phyloP scores from a whole-genome alignment of 2,797 vertebrate genomes.

The Halcyon smyrnensis region DNA sequence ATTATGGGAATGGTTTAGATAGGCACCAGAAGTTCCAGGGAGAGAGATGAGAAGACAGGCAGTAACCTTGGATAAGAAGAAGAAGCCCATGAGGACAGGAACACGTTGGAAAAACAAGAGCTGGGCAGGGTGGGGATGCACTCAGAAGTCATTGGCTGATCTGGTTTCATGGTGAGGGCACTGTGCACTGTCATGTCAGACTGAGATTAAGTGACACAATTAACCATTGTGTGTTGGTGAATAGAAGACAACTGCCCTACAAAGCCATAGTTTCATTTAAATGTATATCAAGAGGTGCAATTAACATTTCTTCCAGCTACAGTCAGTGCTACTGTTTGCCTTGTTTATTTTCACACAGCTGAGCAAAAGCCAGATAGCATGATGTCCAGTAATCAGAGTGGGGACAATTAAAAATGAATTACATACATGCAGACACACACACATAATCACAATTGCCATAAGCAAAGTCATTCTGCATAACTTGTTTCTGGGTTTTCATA shows the following conservation, averaged over 20 bases:
- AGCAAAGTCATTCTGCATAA: background rate
- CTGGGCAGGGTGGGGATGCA: no score
- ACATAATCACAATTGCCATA: background rate
- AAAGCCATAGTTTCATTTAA: background rate
- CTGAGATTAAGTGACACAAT: background rate
- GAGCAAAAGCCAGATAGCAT: background rate
- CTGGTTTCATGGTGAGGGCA: background rate
- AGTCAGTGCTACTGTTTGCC: background rate
- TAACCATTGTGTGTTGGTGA: background rate
- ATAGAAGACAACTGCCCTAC: background rate
- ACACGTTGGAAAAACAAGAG: background rate
- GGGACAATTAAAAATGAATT: background rate
- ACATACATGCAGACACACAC: background rate
- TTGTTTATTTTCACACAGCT: background rate
- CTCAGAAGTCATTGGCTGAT: background rate
- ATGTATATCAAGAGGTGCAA: background rate
- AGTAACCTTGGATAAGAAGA: background rate
- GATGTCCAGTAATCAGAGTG: background rate
- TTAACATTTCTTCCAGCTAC: background rate
- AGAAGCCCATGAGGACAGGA: background rate
- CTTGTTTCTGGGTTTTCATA: background rate
- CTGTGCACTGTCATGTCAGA: background rate
- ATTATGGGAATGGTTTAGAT: background rate
- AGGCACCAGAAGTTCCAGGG: background rate
- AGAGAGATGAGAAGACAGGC: background rate